Evolutionary conservation across 2,797 vertebrate species (phyloP), one percentile per base, ranked within the genome.

Genomic region (Poeciliopsis presidionis): DNA sequence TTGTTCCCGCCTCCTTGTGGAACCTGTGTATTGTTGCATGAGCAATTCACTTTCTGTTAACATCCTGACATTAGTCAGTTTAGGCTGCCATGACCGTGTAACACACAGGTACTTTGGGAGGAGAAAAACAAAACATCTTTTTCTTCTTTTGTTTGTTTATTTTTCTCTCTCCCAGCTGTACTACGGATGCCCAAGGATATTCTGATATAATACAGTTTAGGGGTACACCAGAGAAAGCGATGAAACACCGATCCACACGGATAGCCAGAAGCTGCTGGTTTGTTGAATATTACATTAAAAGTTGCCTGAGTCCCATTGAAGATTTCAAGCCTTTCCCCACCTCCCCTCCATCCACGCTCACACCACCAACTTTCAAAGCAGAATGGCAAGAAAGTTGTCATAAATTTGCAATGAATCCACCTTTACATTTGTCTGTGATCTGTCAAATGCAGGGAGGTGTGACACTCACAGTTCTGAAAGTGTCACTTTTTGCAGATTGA

Each of bases 401-500:
- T 59, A 0, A 71, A 78, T 73, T n/a, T 51, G 57, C 0, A 41
- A n/a, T 36, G n/a, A 70, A 47, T 65, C 61, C 70, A 45, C 74
- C 18, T 78, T 73, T 74, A 6, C 47, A 4, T 46, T 16, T 25
- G 57, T 46, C 39, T 77, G 59, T 59, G 1, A 30, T 80, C 77
- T 57, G 49, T 67, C 47, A 67, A 74, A 46, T n/a, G 69, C 61
- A 69, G 72, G 59, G 59, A 82, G 36, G 77, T 74, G 69, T 20
- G 59, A 74, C 6, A 25, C 41, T 76, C 74, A 14, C 73, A 65
- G 39, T 75, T 81, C 5, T 47, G 69, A 49, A 46, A 61, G 74
- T 87, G 80, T 73, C 25, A 14, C 61, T 72, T 74, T 77, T 73
- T 74, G 74, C 59, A 47, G 80, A 84, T 85, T 51, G 36, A 78